Conservation (phyloP, 2,797 vertebrate species). For the Gymnoscopelus microlampas region DNA sequence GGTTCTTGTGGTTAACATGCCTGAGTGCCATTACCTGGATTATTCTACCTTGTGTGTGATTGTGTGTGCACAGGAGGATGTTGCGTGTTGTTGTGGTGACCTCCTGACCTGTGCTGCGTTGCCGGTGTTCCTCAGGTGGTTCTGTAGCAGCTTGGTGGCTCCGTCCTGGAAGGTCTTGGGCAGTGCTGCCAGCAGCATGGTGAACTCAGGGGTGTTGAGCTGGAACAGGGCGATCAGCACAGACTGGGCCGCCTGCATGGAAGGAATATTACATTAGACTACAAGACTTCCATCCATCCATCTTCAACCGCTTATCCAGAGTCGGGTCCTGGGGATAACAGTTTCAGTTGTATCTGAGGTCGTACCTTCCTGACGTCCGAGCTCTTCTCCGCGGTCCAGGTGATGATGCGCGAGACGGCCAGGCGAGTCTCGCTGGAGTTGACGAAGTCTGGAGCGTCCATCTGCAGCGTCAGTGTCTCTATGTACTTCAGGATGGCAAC, state of each 20-base stretch:
- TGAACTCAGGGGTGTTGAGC: slow-evolving; percentile 97
- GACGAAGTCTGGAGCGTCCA: slow-evolving; percentile 95
- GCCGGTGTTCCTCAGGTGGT: slow-evolving; percentile 93
- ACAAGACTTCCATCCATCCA: too few species aligned
- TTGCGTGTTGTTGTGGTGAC: neutral
- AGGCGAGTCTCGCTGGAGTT: slow-evolving; percentile 97
- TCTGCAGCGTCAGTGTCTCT: slow-evolving; percentile 93
- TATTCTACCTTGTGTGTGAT: neutral
- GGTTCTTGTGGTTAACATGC: too few species aligned
- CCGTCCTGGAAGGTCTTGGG: slow-evolving; percentile 98
- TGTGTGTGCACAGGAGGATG: neutral
- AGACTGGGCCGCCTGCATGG: slow-evolving; percentile 88
- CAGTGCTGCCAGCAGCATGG: slow-evolving; percentile 94
- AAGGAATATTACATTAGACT: too few species aligned
- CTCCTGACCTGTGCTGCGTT: slow-evolving; percentile 78
- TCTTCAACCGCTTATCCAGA: too few species aligned
- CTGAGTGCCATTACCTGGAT: too few species aligned
- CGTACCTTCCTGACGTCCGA: slow-evolving; percentile 95
- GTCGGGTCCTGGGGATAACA: neutral
- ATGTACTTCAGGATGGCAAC: slow-evolving; percentile 97
- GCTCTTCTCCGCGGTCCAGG: slow-evolving; percentile 98
- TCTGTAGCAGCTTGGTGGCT: slow-evolving; percentile 95
- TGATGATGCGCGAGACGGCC: slow-evolving; percentile 96
- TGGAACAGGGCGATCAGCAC: slow-evolving; percentile 96
- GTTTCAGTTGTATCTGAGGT: neutral